Conservation (phyloP, 2,797 vertebrate genomes). For the Garrulus glandarius region DNA sequence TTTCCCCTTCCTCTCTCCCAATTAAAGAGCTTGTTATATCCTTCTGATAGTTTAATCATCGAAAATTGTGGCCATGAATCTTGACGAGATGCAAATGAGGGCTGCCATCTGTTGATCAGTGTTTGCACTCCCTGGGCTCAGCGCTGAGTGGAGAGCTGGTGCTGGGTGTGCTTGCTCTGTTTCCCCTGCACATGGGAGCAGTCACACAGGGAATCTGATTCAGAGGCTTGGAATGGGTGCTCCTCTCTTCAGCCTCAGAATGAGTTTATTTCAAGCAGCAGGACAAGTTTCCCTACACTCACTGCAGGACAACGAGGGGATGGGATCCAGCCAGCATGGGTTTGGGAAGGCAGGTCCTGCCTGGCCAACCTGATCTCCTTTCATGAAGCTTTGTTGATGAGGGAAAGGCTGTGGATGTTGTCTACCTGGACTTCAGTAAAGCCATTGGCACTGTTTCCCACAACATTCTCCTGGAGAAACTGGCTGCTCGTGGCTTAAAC, state of each 20-base stretch:
- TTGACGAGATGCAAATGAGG: neutral
- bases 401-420: neutral
- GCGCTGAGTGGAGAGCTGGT: rapidly evolving
- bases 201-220: neutral
- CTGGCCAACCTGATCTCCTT: neutral
- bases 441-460: neutral
- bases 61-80: neutral
- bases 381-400: too few relatives aligned
- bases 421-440: neutral
- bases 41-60: conserved; percentile 31
- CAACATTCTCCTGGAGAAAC: neutral
- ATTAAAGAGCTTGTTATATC: conserved; percentile 16
- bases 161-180: neutral
- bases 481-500: neutral
- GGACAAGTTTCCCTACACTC: neutral
- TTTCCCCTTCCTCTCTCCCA: neutral
- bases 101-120: neutral
- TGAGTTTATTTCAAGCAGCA: neutral
- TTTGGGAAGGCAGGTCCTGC: neutral
- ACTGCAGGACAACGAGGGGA: neutral
- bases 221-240: neutral
- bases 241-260: neutral
- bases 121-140: neutral
- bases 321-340: neutral
- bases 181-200: neutral